Conservation (phyloP, 1,140 invertebrate genomes). For the Alviniconcha marisindica region DNA sequence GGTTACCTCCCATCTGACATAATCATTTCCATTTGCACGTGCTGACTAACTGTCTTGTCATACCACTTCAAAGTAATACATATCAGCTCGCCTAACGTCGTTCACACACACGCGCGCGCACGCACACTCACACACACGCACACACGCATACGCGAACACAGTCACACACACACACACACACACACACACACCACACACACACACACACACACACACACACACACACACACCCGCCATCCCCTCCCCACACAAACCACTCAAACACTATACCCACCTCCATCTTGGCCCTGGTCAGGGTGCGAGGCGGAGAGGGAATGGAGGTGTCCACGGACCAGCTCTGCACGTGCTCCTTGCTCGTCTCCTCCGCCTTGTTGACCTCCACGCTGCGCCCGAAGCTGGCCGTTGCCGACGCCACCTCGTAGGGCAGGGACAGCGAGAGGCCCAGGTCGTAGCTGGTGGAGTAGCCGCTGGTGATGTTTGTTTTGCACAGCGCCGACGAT, state of each 20-base stretch:
- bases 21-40: no score
- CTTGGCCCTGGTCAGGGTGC: not conserved
- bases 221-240: no score
- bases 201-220: no score
- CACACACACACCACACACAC: no score
- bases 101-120: constrained; percentile 6
- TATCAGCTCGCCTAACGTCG: not conserved
- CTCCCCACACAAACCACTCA: no score
- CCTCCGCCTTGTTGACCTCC: constrained; percentile 70
- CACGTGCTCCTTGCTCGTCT: constrained; percentile 70
- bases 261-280: not conserved
- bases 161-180: no score
- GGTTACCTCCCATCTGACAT: no score
- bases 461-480: constrained; percentile 71
- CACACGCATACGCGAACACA: not conserved
- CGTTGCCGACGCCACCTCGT: constrained; percentile 67
- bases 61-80: not conserved
- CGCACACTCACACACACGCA: constrained; percentile 9
- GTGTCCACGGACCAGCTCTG: constrained; percentile 75
- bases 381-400: constrained; percentile 75
- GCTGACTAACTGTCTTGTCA: not conserved
- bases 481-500: constrained; percentile 67
- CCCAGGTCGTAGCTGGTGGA: constrained; percentile 73
- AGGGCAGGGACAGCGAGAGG: constrained; percentile 73
- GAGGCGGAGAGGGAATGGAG: constrained; percentile 65